These are phyloP conservation scores for Stegophylla sp. DNA, from an alignment of 2,888 invertebrate genomes.

Conservation along the genomic window DNA sequence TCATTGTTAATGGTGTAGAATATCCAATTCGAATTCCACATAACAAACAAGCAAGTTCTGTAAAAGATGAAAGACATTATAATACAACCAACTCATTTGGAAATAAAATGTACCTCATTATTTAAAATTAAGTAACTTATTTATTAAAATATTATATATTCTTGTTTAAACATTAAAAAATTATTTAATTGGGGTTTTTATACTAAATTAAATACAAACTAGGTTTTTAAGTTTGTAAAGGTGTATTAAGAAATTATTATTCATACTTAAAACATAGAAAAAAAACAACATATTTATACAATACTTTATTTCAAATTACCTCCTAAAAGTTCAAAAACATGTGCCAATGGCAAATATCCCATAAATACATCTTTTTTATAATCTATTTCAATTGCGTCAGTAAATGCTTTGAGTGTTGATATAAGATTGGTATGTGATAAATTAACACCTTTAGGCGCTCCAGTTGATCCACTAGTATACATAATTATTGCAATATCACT, in stretches of 20 bases:
- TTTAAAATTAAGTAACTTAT: not conserved
- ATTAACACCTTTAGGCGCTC: constrained; percentile 89
- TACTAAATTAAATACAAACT: too few species aligned
- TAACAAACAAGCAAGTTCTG: constrained; percentile 64
- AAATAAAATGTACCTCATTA: not conserved
- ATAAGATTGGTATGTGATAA: constrained; percentile 83
- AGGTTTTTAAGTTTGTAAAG: too few species aligned
- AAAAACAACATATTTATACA: too few species aligned
- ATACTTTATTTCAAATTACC: constrained; percentile 64
- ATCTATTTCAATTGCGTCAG: constrained; percentile 73
- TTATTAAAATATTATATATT: too few species aligned
- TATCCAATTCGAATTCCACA: constrained; percentile 92
- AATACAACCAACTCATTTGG: not conserved
- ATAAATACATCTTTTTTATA: constrained; percentile 81
- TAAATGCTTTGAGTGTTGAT: constrained; percentile 80
- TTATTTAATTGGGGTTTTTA: too few species aligned
- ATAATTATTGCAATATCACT: constrained; percentile 93
- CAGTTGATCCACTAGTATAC: constrained; percentile 99
- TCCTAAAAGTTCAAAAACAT: constrained; percentile 94
- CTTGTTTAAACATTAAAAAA: too few species aligned
- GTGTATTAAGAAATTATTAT: too few species aligned
- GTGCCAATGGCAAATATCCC: constrained; percentile 95
- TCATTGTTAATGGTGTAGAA: constrained; percentile 91
- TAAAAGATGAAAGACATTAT: constrained; percentile 47
- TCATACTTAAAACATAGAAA: too few species aligned